Percentiles rank a stretch among this genome's conserved stretches.
These are phyloP conservation scores for Polypedilum pembai DNA, from an alignment of 1,140 invertebrate genomes.

Conservation along the genomic window DNA sequence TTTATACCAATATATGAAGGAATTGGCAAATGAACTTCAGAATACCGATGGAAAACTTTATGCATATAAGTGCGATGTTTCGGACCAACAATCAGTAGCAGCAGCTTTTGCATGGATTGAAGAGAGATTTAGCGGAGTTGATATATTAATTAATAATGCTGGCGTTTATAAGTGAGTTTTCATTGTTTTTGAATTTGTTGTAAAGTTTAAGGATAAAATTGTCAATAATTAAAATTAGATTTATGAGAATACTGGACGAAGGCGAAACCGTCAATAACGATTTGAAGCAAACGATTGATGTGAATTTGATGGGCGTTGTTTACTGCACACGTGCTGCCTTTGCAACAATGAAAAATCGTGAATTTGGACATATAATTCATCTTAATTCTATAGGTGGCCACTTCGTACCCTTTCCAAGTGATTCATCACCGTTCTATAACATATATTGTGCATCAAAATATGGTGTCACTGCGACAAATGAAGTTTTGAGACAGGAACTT, in stretches of 20 bases:
- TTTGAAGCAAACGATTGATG: conserved; percentile 45
- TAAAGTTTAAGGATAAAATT: not conserved
- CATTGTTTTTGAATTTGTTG: not conserved
- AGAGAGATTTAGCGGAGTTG: conserved; percentile 49
- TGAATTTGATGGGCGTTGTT: conserved; percentile 60
- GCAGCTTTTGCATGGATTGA: conserved; percentile 54
- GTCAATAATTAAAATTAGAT: not conserved
- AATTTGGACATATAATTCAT: conserved; percentile 29
- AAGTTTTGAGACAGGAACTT: conserved; percentile 34
- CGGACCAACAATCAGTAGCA: conserved; percentile 52
- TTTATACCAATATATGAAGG: too few relatives aligned
- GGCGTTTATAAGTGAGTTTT: conserved; percentile 38
- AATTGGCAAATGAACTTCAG: not conserved
- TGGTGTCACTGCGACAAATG: conserved; percentile 8
- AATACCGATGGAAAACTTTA: conserved; percentile 34
- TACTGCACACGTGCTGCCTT: conserved; percentile 60
- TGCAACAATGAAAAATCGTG: conserved; percentile 34
- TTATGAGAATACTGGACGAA: not conserved
- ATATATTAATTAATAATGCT: conserved; percentile 61
- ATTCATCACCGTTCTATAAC: conserved; percentile 32
- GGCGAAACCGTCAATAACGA: not conserved
- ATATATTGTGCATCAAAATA: conserved; percentile 30
- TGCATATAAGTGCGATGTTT: conserved; percentile 55
- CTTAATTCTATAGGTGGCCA: conserved; percentile 29
- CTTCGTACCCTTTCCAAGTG: conserved; percentile 7